Base-by-base conservation (phyloP, 2,113 vertebrate species). In the Percopsis transmontana region DNA sequence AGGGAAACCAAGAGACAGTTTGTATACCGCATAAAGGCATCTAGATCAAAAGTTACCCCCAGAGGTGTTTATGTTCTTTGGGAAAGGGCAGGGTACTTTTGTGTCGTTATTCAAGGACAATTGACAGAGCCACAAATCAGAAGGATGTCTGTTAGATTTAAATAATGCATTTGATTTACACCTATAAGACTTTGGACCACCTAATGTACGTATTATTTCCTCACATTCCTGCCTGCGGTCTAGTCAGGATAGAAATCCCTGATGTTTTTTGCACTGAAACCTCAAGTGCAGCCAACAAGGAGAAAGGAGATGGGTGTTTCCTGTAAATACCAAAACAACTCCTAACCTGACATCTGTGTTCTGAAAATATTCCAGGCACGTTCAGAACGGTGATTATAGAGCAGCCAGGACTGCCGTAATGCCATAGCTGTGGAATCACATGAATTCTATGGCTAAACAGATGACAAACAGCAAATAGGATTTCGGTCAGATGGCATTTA, bases 401-500 rank as follows among this genome's bases (percentile, higher is more conserved):
- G 67, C 67, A 53, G 39, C 54, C 57, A 58, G 41, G 2, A 23
- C 41, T 16, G 60, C 45, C 70, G 71, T 62, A 80, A 69, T 64
- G 64, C 58, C 47, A 74, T 66, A 65, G 74, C 71, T 65, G 63
- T 62, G 5, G n/a, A 70, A 79, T 79, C 74, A 73, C 67, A 41
- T 2, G 58, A 77, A 64, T 56, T 70, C 58, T 23, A 48, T 12
- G 4, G 10, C 13, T 18, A 70, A 71, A 67, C 15, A 45, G n/a
- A 62, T 5, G 19, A 61, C 41, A 72, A 56, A 66, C 56, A 0
- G n/a, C 55, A 24, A 15, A 20, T 4, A 1, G 24, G 72, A 57
- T 52, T 72, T 60, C 16, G 18, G 62, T 62, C 60, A 68, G 40
- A 67, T 56, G 39, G 44, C 33, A 45, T 88, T 90, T 91, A 91